Conservation (phyloP, 92 coral and sea anemone genomes). For the Zoanthus sansibaricus region DNA sequence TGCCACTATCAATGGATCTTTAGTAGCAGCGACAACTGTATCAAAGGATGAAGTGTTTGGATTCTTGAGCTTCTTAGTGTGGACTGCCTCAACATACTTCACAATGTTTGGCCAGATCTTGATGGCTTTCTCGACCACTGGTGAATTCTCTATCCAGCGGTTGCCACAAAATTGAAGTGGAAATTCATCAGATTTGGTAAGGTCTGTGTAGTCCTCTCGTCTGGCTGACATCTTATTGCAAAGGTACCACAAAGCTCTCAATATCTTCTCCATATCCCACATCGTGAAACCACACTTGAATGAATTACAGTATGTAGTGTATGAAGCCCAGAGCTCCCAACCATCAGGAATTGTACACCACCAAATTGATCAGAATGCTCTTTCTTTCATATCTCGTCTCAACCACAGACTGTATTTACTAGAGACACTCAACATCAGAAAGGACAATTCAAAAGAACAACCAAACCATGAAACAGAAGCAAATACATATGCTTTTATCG, state of each 20-base stretch:
- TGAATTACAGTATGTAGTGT: slow-evolving; percentile 27
- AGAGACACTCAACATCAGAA: too few species aligned
- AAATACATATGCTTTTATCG: not conserved
- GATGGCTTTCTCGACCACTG: slow-evolving; percentile 42
- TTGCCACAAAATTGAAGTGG: slow-evolving; percentile 48
- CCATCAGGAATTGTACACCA: slow-evolving; percentile 41
- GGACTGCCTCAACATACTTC: slow-evolving; percentile 28
- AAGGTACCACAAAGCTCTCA: slow-evolving; percentile 7
- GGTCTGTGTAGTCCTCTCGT: slow-evolving; percentile 43
- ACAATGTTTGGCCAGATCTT: slow-evolving; percentile 37
- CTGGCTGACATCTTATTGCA: slow-evolving; percentile 48
- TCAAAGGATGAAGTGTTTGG: slow-evolving; percentile 24
- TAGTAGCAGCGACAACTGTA: slow-evolving; percentile 1
- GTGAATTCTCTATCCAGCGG: slow-evolving; percentile 49
- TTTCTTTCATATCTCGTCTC: not conserved
- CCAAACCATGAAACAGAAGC: slow-evolving; percentile 1
- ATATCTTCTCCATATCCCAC: slow-evolving; percentile 41
- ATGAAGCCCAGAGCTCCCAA: slow-evolving; percentile 57
- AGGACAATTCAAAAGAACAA: not conserved
- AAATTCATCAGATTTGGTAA: slow-evolving; percentile 15
- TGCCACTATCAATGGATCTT: not conserved
- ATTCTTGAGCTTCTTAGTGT: slow-evolving; percentile 9
- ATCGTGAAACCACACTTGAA: slow-evolving; percentile 38
- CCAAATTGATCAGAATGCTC: slow-evolving; percentile 44
- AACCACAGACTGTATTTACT: too few species aligned